Percentiles rank a stretch among this genome's conserved stretches.
Evolutionary conservation across 2,113 vertebrate genomes (phyloP).

Genomic region (Hippocampus abdominalis): DNA sequence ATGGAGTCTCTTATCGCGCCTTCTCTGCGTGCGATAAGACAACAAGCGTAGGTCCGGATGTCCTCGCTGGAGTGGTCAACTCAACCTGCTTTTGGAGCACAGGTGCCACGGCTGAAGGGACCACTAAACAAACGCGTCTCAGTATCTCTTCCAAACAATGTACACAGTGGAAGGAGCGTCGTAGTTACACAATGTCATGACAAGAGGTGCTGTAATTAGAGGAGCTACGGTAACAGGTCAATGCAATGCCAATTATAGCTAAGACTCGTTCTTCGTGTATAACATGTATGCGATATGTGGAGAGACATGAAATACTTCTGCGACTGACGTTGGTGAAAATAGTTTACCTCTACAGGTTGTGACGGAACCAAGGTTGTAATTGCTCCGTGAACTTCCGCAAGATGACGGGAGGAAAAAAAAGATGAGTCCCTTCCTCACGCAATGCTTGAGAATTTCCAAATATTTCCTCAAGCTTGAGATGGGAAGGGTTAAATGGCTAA

Average conservation of each 20-base stretch:
- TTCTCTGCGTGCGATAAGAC: constrained; percentile 13
- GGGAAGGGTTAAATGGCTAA: constrained; percentile 7
- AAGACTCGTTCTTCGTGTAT: constrained; percentile 24
- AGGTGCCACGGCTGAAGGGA: background rate
- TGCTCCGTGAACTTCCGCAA: background rate
- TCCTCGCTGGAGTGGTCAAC: constrained; percentile 31
- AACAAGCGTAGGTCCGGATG: constrained; percentile 8
- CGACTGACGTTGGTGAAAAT: background rate
- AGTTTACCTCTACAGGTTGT: background rate
- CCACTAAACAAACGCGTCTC: background rate
- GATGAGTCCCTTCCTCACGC: background rate
- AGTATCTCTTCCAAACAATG: background rate
- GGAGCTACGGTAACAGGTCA: constrained; percentile 15
- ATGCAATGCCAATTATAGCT: constrained; percentile 33
- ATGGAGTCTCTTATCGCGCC: constrained; percentile 47
- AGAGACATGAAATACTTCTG: background rate
- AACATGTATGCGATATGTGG: constrained; percentile 9
- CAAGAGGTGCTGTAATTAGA: constrained; percentile 8
- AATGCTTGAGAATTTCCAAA: background rate
- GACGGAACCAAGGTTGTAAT: background rate
- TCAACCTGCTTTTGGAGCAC: constrained; percentile 24
- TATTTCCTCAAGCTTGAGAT: constrained; percentile 20
- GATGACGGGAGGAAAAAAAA: too few species aligned
- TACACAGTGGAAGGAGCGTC: background rate
- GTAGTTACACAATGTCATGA: background rate